Conservation (phyloP, 2,797 vertebrate species). For the Amphiprion clarkii region DNA sequence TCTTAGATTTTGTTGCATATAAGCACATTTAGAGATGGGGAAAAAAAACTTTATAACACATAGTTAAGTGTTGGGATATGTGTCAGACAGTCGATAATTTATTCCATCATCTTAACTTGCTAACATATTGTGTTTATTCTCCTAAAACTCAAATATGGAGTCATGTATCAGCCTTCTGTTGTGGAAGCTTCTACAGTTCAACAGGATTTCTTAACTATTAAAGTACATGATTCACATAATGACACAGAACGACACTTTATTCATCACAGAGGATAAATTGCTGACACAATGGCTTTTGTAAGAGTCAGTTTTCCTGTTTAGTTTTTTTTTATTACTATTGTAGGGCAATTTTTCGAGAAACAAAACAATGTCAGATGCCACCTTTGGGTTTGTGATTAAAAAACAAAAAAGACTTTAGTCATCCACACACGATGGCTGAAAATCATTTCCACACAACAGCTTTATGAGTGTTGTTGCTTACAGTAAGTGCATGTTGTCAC, state of each 20-base stretch:
- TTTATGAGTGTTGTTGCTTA: neutral
- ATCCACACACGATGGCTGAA: neutral
- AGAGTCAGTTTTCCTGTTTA: too few relatives aligned
- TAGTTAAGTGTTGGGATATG: too few relatives aligned
- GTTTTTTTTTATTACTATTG: too few relatives aligned
- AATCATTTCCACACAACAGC: neutral
- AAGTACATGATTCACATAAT: neutral
- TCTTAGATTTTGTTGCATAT: constrained; percentile 1
- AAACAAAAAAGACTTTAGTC: neutral
- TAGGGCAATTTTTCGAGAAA: too few relatives aligned
- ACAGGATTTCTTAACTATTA: neutral
- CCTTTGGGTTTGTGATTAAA: neutral
- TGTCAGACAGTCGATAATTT: too few relatives aligned
- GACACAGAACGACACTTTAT: too few relatives aligned
- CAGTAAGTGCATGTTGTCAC: neutral
- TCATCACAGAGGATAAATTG: too few relatives aligned
- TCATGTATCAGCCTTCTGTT: neutral
- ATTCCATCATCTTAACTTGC: neutral
- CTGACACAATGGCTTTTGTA: too few relatives aligned
- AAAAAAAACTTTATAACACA: constrained; percentile 7
- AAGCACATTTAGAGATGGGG: neutral
- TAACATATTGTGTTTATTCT: neutral
- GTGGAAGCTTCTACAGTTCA: neutral
- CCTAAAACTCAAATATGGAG: neutral
- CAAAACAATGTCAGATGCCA: neutral